Conservation (phyloP, 2,113 vertebrate species). For the Laterallus jamaicensis region DNA sequence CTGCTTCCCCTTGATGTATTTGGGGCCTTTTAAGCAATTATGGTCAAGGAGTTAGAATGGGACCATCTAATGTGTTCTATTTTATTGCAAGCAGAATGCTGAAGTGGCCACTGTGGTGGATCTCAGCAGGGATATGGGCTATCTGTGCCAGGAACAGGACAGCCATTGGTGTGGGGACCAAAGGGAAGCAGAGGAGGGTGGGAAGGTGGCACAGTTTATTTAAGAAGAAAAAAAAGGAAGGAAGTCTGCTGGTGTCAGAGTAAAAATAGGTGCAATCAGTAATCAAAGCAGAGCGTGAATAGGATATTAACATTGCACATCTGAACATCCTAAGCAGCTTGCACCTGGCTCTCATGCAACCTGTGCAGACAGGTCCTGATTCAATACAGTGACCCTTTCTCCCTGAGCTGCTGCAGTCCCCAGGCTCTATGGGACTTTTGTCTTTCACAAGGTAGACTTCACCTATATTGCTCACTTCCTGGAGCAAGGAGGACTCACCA, state of each 20-base stretch:
- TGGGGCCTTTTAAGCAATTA: not conserved
- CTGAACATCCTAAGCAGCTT: not conserved
- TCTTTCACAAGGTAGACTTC: not conserved
- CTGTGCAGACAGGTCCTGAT: not conserved
- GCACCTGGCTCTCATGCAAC: not conserved
- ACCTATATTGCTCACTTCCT: not conserved
- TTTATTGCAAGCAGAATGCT: not conserved
- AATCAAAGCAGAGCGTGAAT: not conserved
- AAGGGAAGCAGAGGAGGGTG: not conserved
- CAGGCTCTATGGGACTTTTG: not conserved
- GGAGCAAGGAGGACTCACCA: not conserved
- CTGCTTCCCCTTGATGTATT: not conserved
- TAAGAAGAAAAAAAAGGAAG: not conserved
- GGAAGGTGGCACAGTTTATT: not conserved
- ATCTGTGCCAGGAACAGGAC: not conserved
- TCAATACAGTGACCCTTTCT: not conserved
- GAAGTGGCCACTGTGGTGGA: not conserved
- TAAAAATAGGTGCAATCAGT: not conserved
- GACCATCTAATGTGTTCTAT: not conserved
- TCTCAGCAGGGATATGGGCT: not conserved
- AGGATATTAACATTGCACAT: not conserved
- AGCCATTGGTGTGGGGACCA: fast-evolving
- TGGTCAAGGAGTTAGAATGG: not conserved
- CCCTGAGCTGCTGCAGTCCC: not conserved
- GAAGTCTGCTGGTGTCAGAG: not conserved